These are phyloP conservation scores for Calameuta pallipes DNA, from an alignment of 2,888 invertebrate species.

Conservation along the genomic window DNA sequence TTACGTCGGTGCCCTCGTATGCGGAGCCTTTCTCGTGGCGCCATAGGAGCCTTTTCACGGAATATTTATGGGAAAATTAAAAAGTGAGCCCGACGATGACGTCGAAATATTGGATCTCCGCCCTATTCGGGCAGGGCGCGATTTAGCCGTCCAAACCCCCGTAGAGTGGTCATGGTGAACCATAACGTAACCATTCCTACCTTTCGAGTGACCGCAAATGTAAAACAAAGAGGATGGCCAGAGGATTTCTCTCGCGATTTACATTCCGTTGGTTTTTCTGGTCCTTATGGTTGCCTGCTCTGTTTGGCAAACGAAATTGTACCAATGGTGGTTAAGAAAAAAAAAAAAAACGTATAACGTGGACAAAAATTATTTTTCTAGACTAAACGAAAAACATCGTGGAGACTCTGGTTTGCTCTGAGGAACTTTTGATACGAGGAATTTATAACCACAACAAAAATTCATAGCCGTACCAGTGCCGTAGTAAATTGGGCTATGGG, in stretches of 20 bases:
- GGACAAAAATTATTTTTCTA: no score
- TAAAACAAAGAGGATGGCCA: not conserved
- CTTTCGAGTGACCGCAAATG: not conserved
- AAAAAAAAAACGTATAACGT: no score
- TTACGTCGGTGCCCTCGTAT: conserved; percentile 6
- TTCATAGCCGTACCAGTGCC: no score
- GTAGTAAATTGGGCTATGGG: no score
- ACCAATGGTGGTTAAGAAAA: not conserved
- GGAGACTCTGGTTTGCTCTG: no score
- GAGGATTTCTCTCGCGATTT: not conserved
- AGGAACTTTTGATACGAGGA: no score
- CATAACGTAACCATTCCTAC: not conserved
- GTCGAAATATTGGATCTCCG: conserved; percentile 33
- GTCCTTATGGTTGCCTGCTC: not conserved
- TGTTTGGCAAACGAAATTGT: not conserved
- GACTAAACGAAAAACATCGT: no score
- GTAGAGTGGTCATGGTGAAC: not conserved
- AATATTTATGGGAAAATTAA: conserved; percentile 38
- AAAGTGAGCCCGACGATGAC: conserved; percentile 36
- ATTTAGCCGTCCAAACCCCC: not conserved
- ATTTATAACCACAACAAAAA: no score
- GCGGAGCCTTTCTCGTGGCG: conserved; percentile 1
- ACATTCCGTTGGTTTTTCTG: not conserved
- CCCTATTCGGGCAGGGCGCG: conserved; percentile 18
- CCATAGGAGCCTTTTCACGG: conserved; percentile 26